phyloP scores from a whole-genome alignment of 2,797 vertebrate species.

The Danionella dracula region DNA sequence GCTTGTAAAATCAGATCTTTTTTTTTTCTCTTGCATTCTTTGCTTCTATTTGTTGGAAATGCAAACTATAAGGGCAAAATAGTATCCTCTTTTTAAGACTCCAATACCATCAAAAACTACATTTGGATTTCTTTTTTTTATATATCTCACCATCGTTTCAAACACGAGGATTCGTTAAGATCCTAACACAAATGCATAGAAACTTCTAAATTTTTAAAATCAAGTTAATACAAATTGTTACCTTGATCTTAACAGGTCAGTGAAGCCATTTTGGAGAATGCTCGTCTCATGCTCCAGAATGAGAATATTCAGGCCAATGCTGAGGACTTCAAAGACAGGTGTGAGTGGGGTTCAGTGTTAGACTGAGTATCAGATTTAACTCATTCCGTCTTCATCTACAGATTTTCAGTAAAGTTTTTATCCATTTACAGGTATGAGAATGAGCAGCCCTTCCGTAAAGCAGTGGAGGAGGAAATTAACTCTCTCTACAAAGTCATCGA shows the following conservation, averaged over 20 bases:
- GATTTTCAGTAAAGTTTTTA: not conserved
- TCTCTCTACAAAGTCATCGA: conserved; percentile 89
- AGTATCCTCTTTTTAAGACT: too few relatives aligned
- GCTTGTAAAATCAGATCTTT: too few relatives aligned
- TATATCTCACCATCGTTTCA: too few relatives aligned
- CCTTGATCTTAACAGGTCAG: conserved; percentile 73
- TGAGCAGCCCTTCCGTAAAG: conserved; percentile 85
- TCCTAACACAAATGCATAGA: too few relatives aligned
- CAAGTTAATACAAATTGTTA: too few relatives aligned
- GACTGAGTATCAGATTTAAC: not conserved
- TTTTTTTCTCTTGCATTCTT: too few relatives aligned
- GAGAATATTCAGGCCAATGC: conserved; percentile 88
- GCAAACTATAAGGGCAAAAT: too few relatives aligned
- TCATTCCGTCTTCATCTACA: not conserved
- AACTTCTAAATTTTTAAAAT: too few relatives aligned
- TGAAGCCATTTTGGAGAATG: conserved; percentile 85
- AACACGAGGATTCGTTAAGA: too few relatives aligned
- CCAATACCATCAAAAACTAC: too few relatives aligned
- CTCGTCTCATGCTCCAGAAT: conserved; percentile 84
- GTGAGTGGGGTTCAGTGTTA: conserved; percentile 3
- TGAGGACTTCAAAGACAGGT: conserved; percentile 91
- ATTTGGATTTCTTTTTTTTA: too few relatives aligned
- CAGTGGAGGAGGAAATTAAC: conserved; percentile 86
- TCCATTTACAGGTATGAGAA: conserved; percentile 76
- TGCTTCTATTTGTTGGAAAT: too few relatives aligned